Conservation (phyloP, 2,797 vertebrate genomes). For the Eulemur coronatus region DNA sequence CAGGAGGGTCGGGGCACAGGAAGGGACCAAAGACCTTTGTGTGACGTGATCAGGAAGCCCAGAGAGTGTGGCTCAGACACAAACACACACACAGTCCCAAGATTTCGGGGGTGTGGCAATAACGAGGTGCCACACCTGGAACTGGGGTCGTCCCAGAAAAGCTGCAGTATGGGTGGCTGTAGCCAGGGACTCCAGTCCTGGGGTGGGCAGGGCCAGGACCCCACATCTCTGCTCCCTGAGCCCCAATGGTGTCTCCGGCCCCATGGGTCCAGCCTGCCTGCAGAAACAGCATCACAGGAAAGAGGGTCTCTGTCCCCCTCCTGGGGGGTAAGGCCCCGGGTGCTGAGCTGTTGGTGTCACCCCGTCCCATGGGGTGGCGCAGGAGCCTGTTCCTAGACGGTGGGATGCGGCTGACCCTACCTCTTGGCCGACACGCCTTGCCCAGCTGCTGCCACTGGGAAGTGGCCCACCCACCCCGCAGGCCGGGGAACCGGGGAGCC, state of each 20-base stretch:
- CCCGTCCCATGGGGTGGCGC: not conserved
- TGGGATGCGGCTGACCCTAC: not conserved
- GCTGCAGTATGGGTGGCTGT: rapidly evolving
- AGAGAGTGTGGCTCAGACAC: not conserved
- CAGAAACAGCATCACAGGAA: not conserved
- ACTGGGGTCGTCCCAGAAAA: not conserved
- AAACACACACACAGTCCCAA: not conserved
- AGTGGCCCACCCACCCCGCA: not conserved
- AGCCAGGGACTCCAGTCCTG: not conserved
- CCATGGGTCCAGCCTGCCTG: not conserved
- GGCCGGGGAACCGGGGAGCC: not conserved
- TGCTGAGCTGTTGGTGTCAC: rapidly evolving
- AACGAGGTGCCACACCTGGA: rapidly evolving
- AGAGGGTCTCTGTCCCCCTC: not conserved
- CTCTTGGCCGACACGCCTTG: not conserved
- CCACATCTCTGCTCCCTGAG: not conserved
- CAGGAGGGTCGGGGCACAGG: not conserved
- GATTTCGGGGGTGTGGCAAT: rapidly evolving
- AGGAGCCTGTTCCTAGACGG: not conserved
- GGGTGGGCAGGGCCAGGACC: not conserved
- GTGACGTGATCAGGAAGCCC: no score
- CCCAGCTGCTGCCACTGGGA: not conserved
- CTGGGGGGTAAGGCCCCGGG: no score
- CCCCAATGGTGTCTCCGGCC: not conserved
- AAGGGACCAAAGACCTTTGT: not conserved